Evolutionary conservation across 2,113 vertebrate genomes (phyloP), one percentile per base, ranked within the genome.

Genomic region (Tapirus terrestris): DNA sequence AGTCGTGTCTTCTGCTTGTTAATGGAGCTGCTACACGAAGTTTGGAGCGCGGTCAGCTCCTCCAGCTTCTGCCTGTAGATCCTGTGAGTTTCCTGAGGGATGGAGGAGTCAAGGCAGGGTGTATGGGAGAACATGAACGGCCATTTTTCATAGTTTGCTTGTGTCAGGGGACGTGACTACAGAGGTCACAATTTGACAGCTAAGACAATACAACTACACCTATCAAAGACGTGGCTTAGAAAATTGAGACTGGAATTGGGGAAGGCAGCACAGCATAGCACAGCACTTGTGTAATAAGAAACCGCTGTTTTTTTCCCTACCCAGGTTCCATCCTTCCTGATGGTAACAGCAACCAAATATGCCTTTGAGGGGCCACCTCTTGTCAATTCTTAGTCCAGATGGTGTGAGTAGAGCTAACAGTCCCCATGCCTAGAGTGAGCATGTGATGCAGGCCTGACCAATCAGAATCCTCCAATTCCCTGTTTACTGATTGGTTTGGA

Each of bases 51-150:
- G 0, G 99, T 99, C 93, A 99, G 99, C 96, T 99, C 99, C 95
- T 99, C 99, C 14, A 99, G 98, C 96, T 99, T 99, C 96, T 99
- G 99, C 95, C 98, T 98, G 98, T 99, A 99, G 60, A 99, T 97
- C 98, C 99, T 99, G 98, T 99, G 99, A 0, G 99, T 99, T 98
- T 99, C 99, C 99, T 99, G 89, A 14, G 72, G 73, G 87, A 79
- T 1, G n/a, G 89, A n/a, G 63, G 21, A 53, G 43, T 20, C 56
- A 3, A 20, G 63, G 58, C 0, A 11, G 14, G 2, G 27, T 10
- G 18, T 3, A 36, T 0, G 23, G 68, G 72, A 77, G 65, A 60
- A 87, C 0, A 12, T 0, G 2, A 56, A 77, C 31, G 25, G 39
- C 58, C 45, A 43, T 21, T 73, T 58, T 72, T 75, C 70, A 68